Percentiles rank a stretch among this genome's conserved stretches.
These are phyloP conservation scores for Cinara cedri DNA, from an alignment of 2,888 invertebrate genomes.

Conservation along the genomic window DNA sequence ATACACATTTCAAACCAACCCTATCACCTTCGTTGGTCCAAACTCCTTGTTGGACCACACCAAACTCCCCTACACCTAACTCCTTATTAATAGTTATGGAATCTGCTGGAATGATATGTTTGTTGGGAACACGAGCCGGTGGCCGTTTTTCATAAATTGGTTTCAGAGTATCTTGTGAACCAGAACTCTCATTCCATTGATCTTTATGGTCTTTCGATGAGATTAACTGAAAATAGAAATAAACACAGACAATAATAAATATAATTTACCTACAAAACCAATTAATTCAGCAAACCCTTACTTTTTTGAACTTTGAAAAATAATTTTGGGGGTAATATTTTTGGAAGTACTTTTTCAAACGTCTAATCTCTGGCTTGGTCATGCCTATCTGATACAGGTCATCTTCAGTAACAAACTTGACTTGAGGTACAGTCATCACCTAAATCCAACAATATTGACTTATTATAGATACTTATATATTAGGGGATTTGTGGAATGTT, in stretches of 20 bases:
- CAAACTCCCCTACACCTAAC: slow-evolving; percentile 96
- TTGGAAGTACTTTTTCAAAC: slow-evolving; percentile 90
- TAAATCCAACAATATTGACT: slow-evolving; percentile 58
- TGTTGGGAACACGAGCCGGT: slow-evolving; percentile 73
- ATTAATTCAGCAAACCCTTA: slow-evolving; percentile 59
- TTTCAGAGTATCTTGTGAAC: slow-evolving; percentile 58
- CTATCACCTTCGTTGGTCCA: slow-evolving; percentile 95
- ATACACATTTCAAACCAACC: slow-evolving; percentile 66
- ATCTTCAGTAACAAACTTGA: slow-evolving; percentile 93
- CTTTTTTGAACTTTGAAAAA: slow-evolving; percentile 87
- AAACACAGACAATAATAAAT: neutral
- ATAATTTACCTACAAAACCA: neutral
- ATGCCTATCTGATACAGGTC: slow-evolving; percentile 91
- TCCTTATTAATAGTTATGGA: slow-evolving; percentile 93
- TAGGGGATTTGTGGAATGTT: no score
- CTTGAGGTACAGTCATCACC: slow-evolving; percentile 82
- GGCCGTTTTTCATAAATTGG: slow-evolving; percentile 62
- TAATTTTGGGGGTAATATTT: slow-evolving; percentile 94
- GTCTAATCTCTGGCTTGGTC: slow-evolving; percentile 92
- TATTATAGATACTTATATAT: no score
- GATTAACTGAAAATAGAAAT: slow-evolving; percentile 62
- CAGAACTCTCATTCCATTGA: slow-evolving; percentile 47
- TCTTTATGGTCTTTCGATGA: slow-evolving; percentile 63
- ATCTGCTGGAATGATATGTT: slow-evolving; percentile 86
- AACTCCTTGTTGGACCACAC: slow-evolving; percentile 95